A percentile compares a stretch with the other conserved stretches of the same genome.
These are phyloP conservation scores for Troides aeacus DNA, from an alignment of 2,888 invertebrate genomes.

Conservation along the genomic window DNA sequence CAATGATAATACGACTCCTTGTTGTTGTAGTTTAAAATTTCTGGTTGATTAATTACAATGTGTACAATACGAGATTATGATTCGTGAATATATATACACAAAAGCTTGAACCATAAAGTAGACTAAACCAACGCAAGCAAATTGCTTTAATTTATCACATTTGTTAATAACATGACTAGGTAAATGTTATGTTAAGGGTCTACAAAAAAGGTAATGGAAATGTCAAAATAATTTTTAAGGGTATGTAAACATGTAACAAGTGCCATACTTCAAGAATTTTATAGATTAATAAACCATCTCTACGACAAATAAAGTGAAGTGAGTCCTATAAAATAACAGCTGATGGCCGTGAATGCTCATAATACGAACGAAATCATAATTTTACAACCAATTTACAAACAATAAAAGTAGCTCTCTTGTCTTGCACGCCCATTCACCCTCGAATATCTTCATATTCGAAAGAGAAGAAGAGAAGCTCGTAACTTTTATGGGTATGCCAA, in stretches of 20 bases:
- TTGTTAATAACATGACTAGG: no score
- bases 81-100: no score
- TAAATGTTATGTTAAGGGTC: background rate
- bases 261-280: constrained; percentile 58
- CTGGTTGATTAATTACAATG: no score
- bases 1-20: no score
- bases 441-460: constrained; percentile 76
- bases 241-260: constrained; percentile 20
- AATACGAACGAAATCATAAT: constrained; percentile 78
- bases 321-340: constrained; percentile 73
- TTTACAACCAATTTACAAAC: constrained; percentile 81
- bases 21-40: no score
- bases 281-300: constrained; percentile 64
- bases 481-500: constrained; percentile 74
- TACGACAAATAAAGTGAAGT: constrained; percentile 72
- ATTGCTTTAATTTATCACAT: no score
- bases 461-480: constrained; percentile 66
- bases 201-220: background rate
- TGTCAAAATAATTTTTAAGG: background rate
- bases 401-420: constrained; percentile 79
- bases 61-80: no score
- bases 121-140: no score
- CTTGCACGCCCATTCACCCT: constrained; percentile 75
- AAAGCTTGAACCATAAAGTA: no score
- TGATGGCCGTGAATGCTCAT: constrained; percentile 74